Conservation (phyloP, 1,140 invertebrate species). For the Anadara kagoshimensis region DNA sequence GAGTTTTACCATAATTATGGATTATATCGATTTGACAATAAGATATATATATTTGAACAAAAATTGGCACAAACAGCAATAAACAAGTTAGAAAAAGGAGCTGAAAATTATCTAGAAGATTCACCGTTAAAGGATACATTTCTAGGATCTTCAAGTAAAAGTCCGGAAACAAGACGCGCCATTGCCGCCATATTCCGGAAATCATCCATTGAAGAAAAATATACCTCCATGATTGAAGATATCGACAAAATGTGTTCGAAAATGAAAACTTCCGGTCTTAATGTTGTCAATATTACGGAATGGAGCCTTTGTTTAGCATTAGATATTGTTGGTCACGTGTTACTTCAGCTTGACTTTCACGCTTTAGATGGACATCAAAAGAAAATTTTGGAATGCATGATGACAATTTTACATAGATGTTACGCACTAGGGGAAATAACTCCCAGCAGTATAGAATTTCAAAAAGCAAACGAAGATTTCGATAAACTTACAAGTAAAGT, state of each 20-base stretch:
- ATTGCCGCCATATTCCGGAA: constrained; percentile 52
- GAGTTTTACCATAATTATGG: constrained; percentile 48
- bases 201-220: constrained; percentile 46
- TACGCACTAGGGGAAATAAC: constrained; percentile 51
- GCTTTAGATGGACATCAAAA: constrained; percentile 48
- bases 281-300: constrained; percentile 44
- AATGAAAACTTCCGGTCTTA: constrained; percentile 26
- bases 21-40: constrained; percentile 40
- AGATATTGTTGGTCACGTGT: constrained; percentile 55
- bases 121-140: constrained; percentile 54
- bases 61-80: constrained; percentile 50
- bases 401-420: constrained; percentile 53
- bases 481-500: constrained; percentile 46
- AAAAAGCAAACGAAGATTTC: constrained; percentile 35
- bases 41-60: constrained; percentile 52
- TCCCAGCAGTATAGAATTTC: constrained; percentile 41
- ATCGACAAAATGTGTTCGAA: constrained; percentile 45
- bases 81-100: constrained; percentile 56
- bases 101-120: constrained; percentile 48
- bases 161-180: constrained; percentile 51
- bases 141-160: constrained; percentile 49
- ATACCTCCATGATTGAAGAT: constrained; percentile 42
- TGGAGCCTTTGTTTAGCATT: constrained; percentile 46
- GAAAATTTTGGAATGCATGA: constrained; percentile 39
- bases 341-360: constrained; percentile 49